Base-by-base conservation (phyloP, 1,140 invertebrate genomes). In the Schlechtendalia chinensis region DNA sequence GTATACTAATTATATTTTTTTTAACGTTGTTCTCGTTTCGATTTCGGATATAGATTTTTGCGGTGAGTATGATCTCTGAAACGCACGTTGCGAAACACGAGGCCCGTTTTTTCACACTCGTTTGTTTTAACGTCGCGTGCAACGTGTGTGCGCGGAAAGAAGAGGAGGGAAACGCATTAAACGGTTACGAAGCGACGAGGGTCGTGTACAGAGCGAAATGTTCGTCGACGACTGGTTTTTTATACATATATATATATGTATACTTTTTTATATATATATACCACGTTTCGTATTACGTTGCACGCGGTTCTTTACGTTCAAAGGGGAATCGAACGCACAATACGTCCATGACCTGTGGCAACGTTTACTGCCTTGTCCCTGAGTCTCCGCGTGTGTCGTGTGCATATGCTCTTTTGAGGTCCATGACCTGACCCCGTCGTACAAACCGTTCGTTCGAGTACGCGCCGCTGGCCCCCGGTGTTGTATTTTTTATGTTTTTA, bases 301-400 rank as follows among this genome's bases (percentile, higher is more conserved):
- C 27, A 63, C 61, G n/a, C 17, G 14, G 27, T 75, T 59, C 29
- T 79, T 27, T n/a, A 6, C 39, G 22, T 79, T 8, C 45, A 79
- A 79, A 29, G 45, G 58, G 56, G 45, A 61, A 79, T 61, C 58
- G 56, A 47, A 50, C n/a, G 22, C 17, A 17, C 47, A 27, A 45
- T 14, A 2, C 58, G 75, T 61, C 75, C 75, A 50, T 79, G 47
- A 79, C 75, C 75, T 79, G 58, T 58, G 75, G 0, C 75, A 79
- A 79, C 58, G 75, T 63, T 24, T 22, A 61, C 45, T 61, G 14
- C n/a, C 75, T 79, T 63, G 58, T 79, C 58, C 75, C 75, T 50
- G n/a, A 12, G 32, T n/a, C n/a, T n/a, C 19, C 63, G 19, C n/a
- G 32, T 65, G 27, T 19, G 16, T 29, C 16, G 17, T 4, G 32